Evolutionary conservation across 2,888 invertebrate species (phyloP), one percentile per base, ranked within the genome.

Genomic region (Andrena hattorfiana): DNA sequence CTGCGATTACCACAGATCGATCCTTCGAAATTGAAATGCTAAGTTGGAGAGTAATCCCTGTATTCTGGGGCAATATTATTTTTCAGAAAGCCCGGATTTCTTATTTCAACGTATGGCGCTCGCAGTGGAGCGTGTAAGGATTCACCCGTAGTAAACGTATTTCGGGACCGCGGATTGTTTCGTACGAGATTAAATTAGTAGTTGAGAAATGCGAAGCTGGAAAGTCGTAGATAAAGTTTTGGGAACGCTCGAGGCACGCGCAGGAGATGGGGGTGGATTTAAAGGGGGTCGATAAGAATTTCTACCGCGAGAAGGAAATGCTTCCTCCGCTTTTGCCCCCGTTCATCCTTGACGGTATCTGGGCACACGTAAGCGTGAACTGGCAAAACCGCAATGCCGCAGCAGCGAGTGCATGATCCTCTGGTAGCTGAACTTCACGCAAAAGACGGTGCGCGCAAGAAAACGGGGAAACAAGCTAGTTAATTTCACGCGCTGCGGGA

Each of bases 381-480:
- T 35, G 66, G 42, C 42, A 68, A 28, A 48, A 76, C 77, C 82
- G 60, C 73, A 66, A 62, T 64, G 62, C 68, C 63, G 13, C 63
- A 59, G 67, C 32, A 7, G 32, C 63, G 54, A 74, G 32, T 68
- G 68, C 75, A 79, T 75, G 81, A 84, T 84, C 42, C 71, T 30
- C 23, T 16, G 26, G 49, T 70, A 51, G 63, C 68, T 69, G 28
- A 64, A 75, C 67, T 60, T 16, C 26, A 23, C n/a, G 69, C 26
- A 51, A 49, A 78, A 76, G 66, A 49, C 54, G 60, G 28, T 59
- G n/a, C 66, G 48, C 23, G 62, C 51, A 54, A 74, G 74, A 63
- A 70, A 68, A 73, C n/a, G 10, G 23, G 54, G 48, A 13, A 70
- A 73, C 72, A 0, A 59, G 51, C 23, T 66, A 20, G 79, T 68